Conservation (phyloP, 2,797 vertebrate species). For the Gambelia wislizenii region DNA sequence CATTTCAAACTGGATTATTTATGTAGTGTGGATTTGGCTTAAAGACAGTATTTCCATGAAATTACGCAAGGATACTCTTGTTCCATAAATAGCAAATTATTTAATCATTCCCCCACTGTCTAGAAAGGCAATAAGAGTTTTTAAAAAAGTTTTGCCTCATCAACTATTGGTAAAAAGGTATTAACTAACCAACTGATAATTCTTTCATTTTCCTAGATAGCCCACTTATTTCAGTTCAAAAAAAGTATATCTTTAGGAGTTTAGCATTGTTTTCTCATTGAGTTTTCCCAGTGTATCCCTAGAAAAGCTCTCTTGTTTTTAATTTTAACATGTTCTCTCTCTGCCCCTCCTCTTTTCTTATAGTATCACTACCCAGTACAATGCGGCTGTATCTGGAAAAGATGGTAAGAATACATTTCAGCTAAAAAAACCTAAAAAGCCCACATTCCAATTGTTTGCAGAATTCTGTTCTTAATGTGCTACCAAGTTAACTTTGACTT, state of each 20-base stretch:
- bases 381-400: slow-evolving; percentile 67
- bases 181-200: not conserved
- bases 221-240: not conserved
- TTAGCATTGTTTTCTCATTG: not conserved
- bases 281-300: not conserved
- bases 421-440: too few relatives aligned
- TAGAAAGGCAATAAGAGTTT: not conserved
- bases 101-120: not conserved
- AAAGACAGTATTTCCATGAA: not conserved
- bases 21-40: too few relatives aligned
- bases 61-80: not conserved
- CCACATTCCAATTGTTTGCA: too few relatives aligned
- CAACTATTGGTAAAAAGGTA: not conserved
- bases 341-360: slow-evolving; percentile 28
- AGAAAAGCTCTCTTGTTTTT: not conserved
- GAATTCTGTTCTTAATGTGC: too few relatives aligned
- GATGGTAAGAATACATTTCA: slow-evolving; percentile 72
- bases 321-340: too few relatives aligned
- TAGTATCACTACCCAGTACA: slow-evolving; percentile 77
- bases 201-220: not conserved
- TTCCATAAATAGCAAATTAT: not conserved
- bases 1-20: too few relatives aligned
- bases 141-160: too few relatives aligned
- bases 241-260: not conserved
- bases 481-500: too few relatives aligned